These are phyloP conservation scores for Alectura lathami DNA, from an alignment of 2,113 vertebrate genomes.

Conservation along the genomic window DNA sequence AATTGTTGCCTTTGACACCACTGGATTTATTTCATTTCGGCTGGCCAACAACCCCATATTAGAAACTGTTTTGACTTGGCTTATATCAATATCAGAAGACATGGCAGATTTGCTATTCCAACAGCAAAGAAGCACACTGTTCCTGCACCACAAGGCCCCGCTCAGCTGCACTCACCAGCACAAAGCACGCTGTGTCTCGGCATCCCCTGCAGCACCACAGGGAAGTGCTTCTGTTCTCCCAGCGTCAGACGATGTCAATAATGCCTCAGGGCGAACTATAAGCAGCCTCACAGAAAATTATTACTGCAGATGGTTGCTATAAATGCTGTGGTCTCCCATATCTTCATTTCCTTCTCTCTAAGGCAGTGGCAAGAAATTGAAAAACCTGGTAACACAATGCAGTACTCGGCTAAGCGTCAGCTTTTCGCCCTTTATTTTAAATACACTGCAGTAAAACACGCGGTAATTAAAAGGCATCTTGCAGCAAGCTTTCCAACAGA, in stretches of 20 bases:
- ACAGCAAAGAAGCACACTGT: neutral
- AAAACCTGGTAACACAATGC: neutral
- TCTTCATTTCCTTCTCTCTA: neutral
- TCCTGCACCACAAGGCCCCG: accelerated
- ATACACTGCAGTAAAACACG: neutral
- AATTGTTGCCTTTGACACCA: neutral
- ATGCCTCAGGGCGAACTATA: neutral
- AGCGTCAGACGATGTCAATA: neutral
- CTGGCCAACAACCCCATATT: neutral
- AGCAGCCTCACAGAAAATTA: neutral
- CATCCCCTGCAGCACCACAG: neutral
- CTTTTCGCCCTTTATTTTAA: neutral
- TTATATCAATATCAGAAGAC: neutral
- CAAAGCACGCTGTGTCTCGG: neutral
- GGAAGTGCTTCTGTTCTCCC: neutral
- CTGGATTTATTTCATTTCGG: neutral
- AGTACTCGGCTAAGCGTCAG: neutral
- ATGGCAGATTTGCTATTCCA: neutral
- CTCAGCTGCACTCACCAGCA: neutral
- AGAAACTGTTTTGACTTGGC: neutral
- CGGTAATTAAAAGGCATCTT: neutral
- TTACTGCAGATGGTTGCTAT: neutral
- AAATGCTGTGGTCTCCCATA: neutral
- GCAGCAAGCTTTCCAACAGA: neutral
- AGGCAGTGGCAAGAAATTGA: neutral